Conservation (phyloP, 2,797 vertebrate species). For the Pteronotus mesoamericanus region DNA sequence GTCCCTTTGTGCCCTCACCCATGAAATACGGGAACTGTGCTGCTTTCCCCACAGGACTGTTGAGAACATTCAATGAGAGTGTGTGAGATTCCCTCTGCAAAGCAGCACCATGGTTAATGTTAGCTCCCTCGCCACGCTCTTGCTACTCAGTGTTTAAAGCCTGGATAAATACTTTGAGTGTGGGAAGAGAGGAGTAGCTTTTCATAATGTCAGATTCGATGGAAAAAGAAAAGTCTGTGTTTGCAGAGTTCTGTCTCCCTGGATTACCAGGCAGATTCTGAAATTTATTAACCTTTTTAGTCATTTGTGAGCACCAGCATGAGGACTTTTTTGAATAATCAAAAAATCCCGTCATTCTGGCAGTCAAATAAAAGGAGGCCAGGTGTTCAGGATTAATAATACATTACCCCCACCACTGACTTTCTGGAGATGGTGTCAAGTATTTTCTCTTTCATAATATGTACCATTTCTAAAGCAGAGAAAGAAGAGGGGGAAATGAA, state of each 20-base stretch:
- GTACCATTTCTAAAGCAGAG: slow-evolving; percentile 32
- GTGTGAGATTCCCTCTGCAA: background rate
- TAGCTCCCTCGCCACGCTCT: background rate
- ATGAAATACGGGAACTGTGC: background rate
- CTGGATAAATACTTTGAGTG: slow-evolving; percentile 50
- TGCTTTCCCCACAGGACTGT: background rate
- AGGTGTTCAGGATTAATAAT: slow-evolving; percentile 72
- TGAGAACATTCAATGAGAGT: background rate
- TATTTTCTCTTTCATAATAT: slow-evolving; percentile 44
- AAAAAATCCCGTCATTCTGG: slow-evolving; percentile 52
- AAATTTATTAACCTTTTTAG: slow-evolving; percentile 72
- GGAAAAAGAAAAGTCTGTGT: slow-evolving; percentile 57
- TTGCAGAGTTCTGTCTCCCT: slow-evolving; percentile 55
- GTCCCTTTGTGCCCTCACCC: background rate
- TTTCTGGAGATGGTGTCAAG: slow-evolving; percentile 45
- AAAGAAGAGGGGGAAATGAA: background rate
- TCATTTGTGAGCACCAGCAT: slow-evolving; percentile 38
- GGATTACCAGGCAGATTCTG: slow-evolving; percentile 61
- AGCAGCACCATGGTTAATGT: background rate
- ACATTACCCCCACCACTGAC: slow-evolving; percentile 49
- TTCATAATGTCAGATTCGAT: slow-evolving; percentile 64
- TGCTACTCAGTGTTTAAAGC: slow-evolving; percentile 33
- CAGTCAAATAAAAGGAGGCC: slow-evolving; percentile 68
- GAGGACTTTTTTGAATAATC: slow-evolving; percentile 55
- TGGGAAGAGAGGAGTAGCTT: slow-evolving; percentile 7